Percentiles rank a stretch among this genome's conserved stretches.
These are phyloP conservation scores for Samia ricini DNA, from an alignment of 1,140 invertebrate genomes.

Conservation along the genomic window DNA sequence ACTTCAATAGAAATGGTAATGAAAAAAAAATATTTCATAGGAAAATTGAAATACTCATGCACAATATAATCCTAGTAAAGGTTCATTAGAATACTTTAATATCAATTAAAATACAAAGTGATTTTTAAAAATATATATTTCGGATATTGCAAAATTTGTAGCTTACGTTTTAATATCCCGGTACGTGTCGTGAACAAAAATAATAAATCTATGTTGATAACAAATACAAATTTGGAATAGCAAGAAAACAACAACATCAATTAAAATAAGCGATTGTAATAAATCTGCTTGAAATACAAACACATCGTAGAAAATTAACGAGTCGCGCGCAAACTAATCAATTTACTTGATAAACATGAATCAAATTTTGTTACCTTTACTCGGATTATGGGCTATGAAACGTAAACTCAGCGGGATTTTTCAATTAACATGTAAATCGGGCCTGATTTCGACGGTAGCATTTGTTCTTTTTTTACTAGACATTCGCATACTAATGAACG, in stretches of 20 bases:
- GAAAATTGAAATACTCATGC: no score
- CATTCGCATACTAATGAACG: not conserved
- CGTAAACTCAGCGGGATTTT: constrained; percentile 33
- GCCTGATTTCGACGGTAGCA: constrained; percentile 20
- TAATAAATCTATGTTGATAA: no score
- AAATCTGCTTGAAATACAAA: not conserved
- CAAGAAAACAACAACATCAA: not conserved
- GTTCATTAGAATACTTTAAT: no score
- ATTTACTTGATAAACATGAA: constrained; percentile 25
- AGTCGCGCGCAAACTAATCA: constrained; percentile 30
- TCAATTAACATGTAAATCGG: constrained; percentile 52
- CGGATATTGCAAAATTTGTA: no score
- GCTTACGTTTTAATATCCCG: no score
- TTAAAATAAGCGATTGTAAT: not conserved
- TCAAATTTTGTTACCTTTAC: constrained; percentile 33
- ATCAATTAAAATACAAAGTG: no score
- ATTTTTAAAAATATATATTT: no score
- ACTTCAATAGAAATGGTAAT: no score
- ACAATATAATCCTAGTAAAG: no score
- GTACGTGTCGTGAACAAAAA: no score
- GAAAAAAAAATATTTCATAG: no score
- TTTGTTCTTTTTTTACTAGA: constrained; percentile 10
- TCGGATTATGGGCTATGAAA: constrained; percentile 25
- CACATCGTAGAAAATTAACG: constrained; percentile 8
- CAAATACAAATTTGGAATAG: no score